Evolutionary conservation across 2,113 vertebrate genomes (phyloP).

Genomic region (Plectropomus leopardus): DNA sequence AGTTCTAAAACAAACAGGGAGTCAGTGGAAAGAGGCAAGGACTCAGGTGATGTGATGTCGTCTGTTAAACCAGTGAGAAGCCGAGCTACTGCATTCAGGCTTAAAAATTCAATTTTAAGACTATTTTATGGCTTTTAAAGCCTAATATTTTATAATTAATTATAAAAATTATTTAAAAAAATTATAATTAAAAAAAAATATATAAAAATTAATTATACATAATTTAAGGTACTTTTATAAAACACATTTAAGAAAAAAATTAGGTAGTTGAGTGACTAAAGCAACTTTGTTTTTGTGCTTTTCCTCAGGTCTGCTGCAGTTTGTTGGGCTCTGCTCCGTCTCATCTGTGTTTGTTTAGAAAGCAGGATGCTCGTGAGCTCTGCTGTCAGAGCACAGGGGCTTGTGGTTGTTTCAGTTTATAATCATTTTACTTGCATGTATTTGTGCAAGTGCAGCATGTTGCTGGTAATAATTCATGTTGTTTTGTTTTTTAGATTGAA

Average conservation of each 20-base stretch:
- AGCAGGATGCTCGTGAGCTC: neutral
- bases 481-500: constrained; percentile 57
- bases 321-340: constrained; percentile 1
- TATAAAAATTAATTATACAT: too few relatives aligned
- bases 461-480: constrained; percentile 49
- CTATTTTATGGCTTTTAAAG: too few relatives aligned
- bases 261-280: neutral
- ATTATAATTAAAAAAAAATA: too few relatives aligned
- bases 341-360: constrained; percentile 49
- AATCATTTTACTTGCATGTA: constrained; percentile 42
- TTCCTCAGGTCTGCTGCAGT: neutral
- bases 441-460: constrained; percentile 42
- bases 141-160: too few relatives aligned
- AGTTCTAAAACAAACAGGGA: too few relatives aligned
- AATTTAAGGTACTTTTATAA: too few relatives aligned
- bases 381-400: constrained; percentile 14
- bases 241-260: constrained; percentile 12
- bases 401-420: constrained; percentile 52
- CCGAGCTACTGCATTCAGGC: too few relatives aligned
- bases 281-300: neutral
- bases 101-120: too few relatives aligned
- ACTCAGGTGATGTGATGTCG: too few relatives aligned
- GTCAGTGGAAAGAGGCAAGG: too few relatives aligned
- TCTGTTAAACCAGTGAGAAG: too few relatives aligned
- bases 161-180: too few relatives aligned